These are phyloP conservation scores for Embidobia sp. DNA, from an alignment of 2,888 invertebrate genomes.

Conservation along the genomic window DNA sequence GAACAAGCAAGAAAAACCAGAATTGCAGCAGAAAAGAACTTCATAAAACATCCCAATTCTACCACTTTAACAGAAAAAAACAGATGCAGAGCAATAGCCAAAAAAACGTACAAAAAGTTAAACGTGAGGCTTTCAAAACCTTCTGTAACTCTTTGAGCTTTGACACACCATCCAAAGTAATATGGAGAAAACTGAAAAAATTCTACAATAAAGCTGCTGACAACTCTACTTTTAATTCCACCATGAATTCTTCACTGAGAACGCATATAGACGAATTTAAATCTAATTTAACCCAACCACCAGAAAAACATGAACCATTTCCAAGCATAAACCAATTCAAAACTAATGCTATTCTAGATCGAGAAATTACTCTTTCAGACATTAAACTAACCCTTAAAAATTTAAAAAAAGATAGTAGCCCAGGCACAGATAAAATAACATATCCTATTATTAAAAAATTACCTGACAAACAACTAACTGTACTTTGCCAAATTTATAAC, in stretches of 20 bases:
- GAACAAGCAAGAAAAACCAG: background rate
- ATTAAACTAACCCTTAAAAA: no score
- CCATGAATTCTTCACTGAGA: background rate
- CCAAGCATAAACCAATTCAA: no score
- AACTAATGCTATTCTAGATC: no score
- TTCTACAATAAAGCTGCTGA: constrained; percentile 13
- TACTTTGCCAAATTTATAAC: background rate
- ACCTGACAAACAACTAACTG: no score
- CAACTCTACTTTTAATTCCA: background rate
- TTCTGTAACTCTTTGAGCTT: background rate
- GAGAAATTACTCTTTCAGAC: no score
- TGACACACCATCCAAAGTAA: background rate
- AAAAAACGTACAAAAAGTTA: constrained; percentile 5
- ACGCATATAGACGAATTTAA: no score
- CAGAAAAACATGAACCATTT: no score
- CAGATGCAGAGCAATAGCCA: background rate
- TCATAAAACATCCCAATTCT: constrained; percentile 1
- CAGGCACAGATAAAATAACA: no score
- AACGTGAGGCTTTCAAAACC: background rate
- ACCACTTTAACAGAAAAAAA: constrained; percentile 15
- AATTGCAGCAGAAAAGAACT: constrained; percentile 18
- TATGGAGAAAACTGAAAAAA: constrained; percentile 11
- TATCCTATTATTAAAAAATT: no score
- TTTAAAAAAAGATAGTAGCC: no score
- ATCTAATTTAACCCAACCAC: no score